phyloP scores from a whole-genome alignment of 1,140 invertebrate genomes.

The Listronotus oregonensis region DNA sequence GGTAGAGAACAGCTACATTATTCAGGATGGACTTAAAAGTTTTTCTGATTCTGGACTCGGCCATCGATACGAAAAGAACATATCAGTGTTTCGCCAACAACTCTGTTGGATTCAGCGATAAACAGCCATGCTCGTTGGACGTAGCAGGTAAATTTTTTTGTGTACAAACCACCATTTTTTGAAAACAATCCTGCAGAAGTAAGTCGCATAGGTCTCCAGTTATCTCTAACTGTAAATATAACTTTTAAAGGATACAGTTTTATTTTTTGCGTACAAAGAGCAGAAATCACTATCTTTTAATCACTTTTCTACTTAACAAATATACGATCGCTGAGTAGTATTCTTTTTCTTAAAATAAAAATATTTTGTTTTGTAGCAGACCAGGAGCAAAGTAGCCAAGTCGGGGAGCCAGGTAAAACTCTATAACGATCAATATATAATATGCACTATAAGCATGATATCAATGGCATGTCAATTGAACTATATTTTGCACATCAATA shows the following conservation, averaged over 20 bases:
- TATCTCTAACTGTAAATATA: no score
- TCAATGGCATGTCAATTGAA: neutral
- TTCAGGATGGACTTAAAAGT: slow-evolving; percentile 64
- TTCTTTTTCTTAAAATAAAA: neutral
- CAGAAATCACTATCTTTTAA: no score
- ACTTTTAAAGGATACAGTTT: no score
- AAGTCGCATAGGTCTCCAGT: no score
- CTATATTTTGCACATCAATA: neutral
- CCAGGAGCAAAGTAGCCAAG: slow-evolving; percentile 64
- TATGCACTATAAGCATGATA: slow-evolving; percentile 2
- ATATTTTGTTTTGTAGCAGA: slow-evolving; percentile 37
- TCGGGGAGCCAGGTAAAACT: slow-evolving; percentile 55
- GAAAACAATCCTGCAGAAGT: no score
- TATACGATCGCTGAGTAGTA: no score
- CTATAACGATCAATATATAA: slow-evolving; percentile 19
- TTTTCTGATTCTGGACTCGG: slow-evolving; percentile 68
- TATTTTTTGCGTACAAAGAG: no score
- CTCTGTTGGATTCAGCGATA: slow-evolving; percentile 70
- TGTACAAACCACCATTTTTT: no score
- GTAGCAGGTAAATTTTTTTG: slow-evolving; percentile 68
- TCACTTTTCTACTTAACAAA: no score
- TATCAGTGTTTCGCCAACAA: slow-evolving; percentile 87
- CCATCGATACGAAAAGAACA: slow-evolving; percentile 71
- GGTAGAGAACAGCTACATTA: slow-evolving; percentile 58
- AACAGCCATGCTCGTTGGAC: slow-evolving; percentile 74